These are phyloP conservation scores for Panulirus ornatus DNA, from an alignment of 1,140 invertebrate species.

Conservation along the genomic window DNA sequence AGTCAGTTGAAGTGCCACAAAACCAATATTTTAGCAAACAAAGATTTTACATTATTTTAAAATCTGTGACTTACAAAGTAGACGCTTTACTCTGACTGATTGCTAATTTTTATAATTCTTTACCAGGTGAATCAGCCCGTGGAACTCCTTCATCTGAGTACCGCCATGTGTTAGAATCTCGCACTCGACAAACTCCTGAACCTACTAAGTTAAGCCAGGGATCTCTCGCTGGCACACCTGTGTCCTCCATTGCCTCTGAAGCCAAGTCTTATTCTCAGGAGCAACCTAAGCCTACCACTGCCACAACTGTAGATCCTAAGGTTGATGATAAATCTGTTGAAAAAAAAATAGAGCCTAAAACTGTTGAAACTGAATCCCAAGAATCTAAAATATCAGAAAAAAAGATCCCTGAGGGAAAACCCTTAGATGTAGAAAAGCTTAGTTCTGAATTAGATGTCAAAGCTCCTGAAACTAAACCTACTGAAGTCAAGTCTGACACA, in stretches of 20 bases:
- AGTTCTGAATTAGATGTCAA: constrained; percentile 45
- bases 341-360: constrained; percentile 43
- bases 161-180: constrained; percentile 71
- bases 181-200: constrained; percentile 74
- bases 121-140: constrained; percentile 73
- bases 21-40: neutral
- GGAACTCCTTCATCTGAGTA: constrained; percentile 74
- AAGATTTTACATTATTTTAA: constrained; percentile 1
- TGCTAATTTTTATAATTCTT: constrained; percentile 41
- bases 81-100: neutral
- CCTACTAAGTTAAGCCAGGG: constrained; percentile 74
- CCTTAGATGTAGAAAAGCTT: constrained; percentile 12
- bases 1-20: neutral
- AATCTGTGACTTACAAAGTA: neutral
- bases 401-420: constrained; percentile 55
- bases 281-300: constrained; percentile 64
- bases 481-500: constrained; percentile 26
- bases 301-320: constrained; percentile 67
- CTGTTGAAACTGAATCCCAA: constrained; percentile 42
- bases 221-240: constrained; percentile 73
- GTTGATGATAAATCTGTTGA: constrained; percentile 59
- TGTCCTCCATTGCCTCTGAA: constrained; percentile 63
- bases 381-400: constrained; percentile 42
- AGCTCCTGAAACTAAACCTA: constrained; percentile 27
- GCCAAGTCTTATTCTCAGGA: constrained; percentile 68